Evolutionary conservation across 64 coral and sea anemone species (phyloP).

Genomic region (Catalaphyllia jardinei): DNA sequence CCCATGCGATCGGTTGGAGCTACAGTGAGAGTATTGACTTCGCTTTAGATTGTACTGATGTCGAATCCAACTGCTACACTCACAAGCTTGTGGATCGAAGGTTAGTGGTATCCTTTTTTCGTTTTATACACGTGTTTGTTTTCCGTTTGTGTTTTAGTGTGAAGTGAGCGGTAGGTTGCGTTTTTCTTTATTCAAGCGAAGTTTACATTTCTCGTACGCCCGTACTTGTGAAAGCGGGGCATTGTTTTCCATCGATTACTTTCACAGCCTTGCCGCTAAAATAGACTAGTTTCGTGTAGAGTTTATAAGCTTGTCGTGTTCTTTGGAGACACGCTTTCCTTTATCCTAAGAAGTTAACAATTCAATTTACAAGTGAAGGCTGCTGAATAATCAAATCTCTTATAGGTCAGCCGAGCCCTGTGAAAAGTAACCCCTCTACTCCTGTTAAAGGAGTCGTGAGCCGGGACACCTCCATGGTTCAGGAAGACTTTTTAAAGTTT

Average conservation of each 20-base stretch:
- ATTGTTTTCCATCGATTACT: background rate
- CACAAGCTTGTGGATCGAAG: conserved; percentile 95
- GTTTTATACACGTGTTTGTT: conserved; percentile 64
- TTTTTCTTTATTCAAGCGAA: background rate
- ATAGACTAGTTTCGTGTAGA: background rate
- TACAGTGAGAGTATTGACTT: conserved; percentile 58
- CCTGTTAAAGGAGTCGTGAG: conserved; percentile 69
- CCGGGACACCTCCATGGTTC: conserved; percentile 61
- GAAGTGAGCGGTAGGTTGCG: background rate
- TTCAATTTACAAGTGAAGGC: conserved; percentile 56
- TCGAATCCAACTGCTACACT: conserved; percentile 92
- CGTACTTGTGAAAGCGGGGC: background rate
- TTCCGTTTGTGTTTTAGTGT: background rate
- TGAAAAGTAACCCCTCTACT: conserved; percentile 80
- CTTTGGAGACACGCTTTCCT: background rate
- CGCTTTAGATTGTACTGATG: conserved; percentile 62
- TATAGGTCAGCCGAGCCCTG: conserved; percentile 91
- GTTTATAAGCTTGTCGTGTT: background rate
- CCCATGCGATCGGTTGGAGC: conserved; percentile 74
- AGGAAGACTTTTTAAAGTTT: conserved; percentile 85
- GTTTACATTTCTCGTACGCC: background rate
- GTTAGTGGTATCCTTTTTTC: conserved; percentile 53
- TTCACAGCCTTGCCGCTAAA: background rate
- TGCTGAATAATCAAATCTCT: conserved; percentile 90
- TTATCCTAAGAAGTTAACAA: conserved; percentile 10